A percentile compares a stretch with the other conserved stretches of the same genome.
Evolutionary conservation across 2,888 invertebrate genomes (phyloP).

Genomic region (Melieria crassipennis): DNA sequence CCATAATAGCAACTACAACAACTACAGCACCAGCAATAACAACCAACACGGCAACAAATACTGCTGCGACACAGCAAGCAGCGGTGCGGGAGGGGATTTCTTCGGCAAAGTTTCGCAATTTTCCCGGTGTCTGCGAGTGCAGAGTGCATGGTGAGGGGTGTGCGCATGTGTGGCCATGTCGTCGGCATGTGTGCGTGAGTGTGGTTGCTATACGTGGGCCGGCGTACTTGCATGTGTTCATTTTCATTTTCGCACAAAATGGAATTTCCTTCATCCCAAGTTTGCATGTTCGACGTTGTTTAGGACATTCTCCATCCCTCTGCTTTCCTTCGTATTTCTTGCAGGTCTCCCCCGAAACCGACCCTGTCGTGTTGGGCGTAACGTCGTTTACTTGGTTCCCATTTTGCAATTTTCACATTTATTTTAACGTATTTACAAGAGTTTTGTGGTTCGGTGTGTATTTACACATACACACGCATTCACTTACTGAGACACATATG

Average conservation of each 20-base stretch:
- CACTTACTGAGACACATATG: not conserved
- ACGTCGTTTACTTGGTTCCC: conserved; percentile 19
- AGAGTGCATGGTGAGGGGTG: not conserved
- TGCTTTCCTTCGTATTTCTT: too few species aligned
- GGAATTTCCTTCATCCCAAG: conserved; percentile 12
- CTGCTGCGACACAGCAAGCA: not conserved
- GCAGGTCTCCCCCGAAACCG: too few species aligned
- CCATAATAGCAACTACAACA: too few species aligned
- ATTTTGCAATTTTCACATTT: conserved; percentile 46
- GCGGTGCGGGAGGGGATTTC: conserved; percentile 43
- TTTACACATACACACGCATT: conserved; percentile 6
- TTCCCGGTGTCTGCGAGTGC: conserved; percentile 52
- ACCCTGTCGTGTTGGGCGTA: too few species aligned
- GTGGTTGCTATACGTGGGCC: not conserved
- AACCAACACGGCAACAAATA: not conserved
- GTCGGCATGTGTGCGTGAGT: conserved; percentile 33
- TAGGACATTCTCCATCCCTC: too few species aligned
- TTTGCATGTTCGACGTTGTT: too few species aligned
- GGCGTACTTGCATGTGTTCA: not conserved
- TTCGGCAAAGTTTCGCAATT: conserved; percentile 59
- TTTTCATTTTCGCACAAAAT: conserved; percentile 21
- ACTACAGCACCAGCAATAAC: not conserved
- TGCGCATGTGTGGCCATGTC: conserved; percentile 14
- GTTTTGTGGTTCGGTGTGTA: conserved; percentile 33
- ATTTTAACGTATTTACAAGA: conserved; percentile 56